Evolutionary conservation across 64 coral and sea anemone species (phyloP).

Genomic region (Pocillopora damicornis): DNA sequence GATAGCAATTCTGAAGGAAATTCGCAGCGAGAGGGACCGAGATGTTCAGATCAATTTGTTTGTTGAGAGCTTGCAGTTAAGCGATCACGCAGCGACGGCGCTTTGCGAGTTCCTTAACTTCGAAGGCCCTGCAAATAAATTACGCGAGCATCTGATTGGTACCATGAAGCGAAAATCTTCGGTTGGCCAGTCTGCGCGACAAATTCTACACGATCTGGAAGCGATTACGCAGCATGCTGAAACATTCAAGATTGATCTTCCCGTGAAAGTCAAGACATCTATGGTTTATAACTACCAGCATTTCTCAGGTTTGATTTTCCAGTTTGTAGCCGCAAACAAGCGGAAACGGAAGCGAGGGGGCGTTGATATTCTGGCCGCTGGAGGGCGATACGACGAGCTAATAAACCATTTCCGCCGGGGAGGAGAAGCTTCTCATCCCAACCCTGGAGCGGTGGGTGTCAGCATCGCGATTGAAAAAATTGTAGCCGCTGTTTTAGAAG

Average conservation of each 20-base stretch:
- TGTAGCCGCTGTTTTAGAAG: conserved; percentile 69
- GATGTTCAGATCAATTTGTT: conserved; percentile 70
- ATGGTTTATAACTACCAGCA: conserved; percentile 92
- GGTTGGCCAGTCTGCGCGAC: conserved; percentile 14
- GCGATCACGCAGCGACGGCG: conserved; percentile 49
- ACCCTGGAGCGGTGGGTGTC: conserved; percentile 76
- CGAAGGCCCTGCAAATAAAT: conserved; percentile 69
- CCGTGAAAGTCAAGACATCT: conserved; percentile 62
- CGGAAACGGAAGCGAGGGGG: conserved; percentile 83
- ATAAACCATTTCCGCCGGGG: conserved; percentile 61
- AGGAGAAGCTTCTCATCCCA: conserved; percentile 40
- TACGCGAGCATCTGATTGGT: conserved; percentile 64
- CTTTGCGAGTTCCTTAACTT: conserved; percentile 71
- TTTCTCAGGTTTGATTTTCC: conserved; percentile 91
- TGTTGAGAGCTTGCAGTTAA: conserved; percentile 57
- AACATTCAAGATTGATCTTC: conserved; percentile 58
- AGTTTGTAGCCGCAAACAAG: conserved; percentile 86
- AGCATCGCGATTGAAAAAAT: conserved; percentile 87
- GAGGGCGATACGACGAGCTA: conserved; percentile 91
- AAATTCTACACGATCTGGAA: conserved; percentile 50
- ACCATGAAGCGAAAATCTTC: conserved; percentile 50
- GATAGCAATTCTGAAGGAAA: conserved; percentile 72
- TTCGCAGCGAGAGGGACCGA: conserved; percentile 58
- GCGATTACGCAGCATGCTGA: conserved; percentile 30
- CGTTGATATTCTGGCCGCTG: conserved; percentile 92